Base-by-base conservation (phyloP, 2,113 vertebrate species). In the Stercorarius parasiticus region DNA sequence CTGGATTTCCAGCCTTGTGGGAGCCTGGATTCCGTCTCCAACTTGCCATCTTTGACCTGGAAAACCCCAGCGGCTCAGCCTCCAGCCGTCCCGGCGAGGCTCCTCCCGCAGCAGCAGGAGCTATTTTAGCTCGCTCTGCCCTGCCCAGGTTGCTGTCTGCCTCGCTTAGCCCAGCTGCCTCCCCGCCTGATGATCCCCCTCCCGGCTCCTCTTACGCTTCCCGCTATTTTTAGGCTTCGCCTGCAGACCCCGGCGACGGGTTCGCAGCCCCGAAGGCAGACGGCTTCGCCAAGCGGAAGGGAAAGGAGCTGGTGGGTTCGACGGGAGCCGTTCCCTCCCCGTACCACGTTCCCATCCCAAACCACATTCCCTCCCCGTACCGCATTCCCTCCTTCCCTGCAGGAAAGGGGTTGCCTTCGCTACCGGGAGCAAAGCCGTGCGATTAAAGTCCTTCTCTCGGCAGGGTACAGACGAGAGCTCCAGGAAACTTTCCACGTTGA, bases 211-310 rank as follows among this genome's bases (percentile, higher is more conserved):
- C 34, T 61, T 59, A 53, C 7, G 7, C 56, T 49, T 38, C 40
- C 40, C 5, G 14, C 52, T 92, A n/a, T 72, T 86, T 77, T 82
- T 40, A 82, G 64, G 45, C 58, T 69, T 64, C 0, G 2, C 74
- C 61, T 4, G 5, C 74, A 71, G n/a, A 71, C 64, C 89, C 80
- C 3, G 2, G 3, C 4, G 0, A 25, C 0, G 19, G 45, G 13
- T 61, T 72, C 17, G 1, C 14, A 43, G 5, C 59, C 53, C 25
- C 1, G 1, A 62, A 66, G 67, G 32, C 30, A 47, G 87, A 5
- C 5, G 4, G 32, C 47, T 80, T 69, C 9, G 21, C 36, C 0
- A 22, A 58, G 73, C 38, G 18, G 74, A 53, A 42, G 58, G n/a
- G 38, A 50, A 58, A 47, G 66, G 52, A 11, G 56, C 64, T 49